Base-by-base conservation (phyloP, 1,140 invertebrate species). In the Zaprionus inermis region DNA sequence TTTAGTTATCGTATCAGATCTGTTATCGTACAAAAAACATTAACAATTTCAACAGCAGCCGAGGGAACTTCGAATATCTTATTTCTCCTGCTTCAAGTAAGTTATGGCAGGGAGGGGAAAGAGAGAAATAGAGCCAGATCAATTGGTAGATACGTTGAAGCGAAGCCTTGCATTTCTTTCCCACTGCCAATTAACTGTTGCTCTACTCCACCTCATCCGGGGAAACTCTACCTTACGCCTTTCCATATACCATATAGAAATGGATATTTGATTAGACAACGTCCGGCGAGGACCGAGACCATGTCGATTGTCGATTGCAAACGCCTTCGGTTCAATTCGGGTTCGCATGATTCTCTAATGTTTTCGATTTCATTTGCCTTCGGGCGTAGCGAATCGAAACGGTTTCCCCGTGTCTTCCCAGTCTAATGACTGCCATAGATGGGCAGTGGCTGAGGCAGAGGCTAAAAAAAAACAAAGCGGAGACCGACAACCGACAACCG, bases 351-450 rank as follows among this genome's bases (percentile, higher is more conserved):
- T 20, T 55, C 20, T 70, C 60, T 55, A 67, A 77, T 72, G 69
- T 82, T 85, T 86, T 86, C 76, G 72, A 61, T 83, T 76, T 79
- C 73, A 57, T 79, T 78, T 67, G 38, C 28, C 63, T 52, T 38
- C 51, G 32, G 74, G 44, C 78, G 30, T 65, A 73, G 67, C 81
- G 67, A 77, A 73, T 77, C 51, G 36, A 51, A 49, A 54, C 73
- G 68, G 74, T 76, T 76, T 72, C 68, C 67, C 76, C 38, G 22
- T 41, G 63, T 49, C 18, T 49, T 49, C 44, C 18, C 5, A 32
- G 1, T 74, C 83, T 86, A 85, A 85, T 85, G 82, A 86, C 72
- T 73, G 82, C 72, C 76, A 70, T 57, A 86, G 57, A 81, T 86
- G 44, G 79, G 18, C 59, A 67, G 30, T 41, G n/a, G n/a, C n/a